Conservation (phyloP, 1,140 invertebrate genomes). For the Tribolium madens region DNA sequence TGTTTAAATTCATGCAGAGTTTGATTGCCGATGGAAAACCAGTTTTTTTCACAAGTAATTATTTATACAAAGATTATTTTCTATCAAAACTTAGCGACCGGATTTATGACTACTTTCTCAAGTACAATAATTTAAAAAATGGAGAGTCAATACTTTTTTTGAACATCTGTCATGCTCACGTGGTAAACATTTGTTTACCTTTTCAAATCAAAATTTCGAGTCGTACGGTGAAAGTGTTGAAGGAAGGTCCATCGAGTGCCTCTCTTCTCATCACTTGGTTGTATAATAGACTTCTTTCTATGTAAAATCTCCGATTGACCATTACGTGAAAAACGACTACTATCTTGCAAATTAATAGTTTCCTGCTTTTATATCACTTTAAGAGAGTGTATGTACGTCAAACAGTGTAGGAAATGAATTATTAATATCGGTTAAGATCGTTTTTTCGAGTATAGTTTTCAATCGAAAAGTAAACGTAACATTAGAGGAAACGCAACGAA, state of each 20-base stretch:
- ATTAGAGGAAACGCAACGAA: conserved; percentile 8
- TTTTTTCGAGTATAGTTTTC: neutral
- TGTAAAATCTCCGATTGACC: neutral
- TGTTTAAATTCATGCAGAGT: conserved; percentile 42
- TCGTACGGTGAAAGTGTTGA: neutral
- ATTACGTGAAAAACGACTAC: neutral
- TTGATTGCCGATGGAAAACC: conserved; percentile 5
- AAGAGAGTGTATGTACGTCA: neutral
- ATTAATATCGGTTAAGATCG: neutral
- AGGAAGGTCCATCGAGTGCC: neutral
- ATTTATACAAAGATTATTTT: conserved; percentile 5
- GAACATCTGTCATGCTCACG: neutral
- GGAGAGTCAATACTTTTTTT: neutral
- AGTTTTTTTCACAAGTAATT: neutral
- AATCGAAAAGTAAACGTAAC: conserved; percentile 3
- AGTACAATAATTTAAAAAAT: neutral
- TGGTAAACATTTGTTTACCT: too few species aligned
- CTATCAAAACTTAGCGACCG: neutral
- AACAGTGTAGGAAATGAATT: neutral
- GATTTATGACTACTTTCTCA: conserved; percentile 15
- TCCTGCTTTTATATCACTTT: neutral
- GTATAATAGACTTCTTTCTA: neutral
- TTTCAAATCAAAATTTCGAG: too few species aligned
- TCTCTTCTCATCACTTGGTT: neutral
- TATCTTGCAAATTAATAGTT: neutral